Evolutionary conservation across 2,888 invertebrate species (phyloP), one percentile per base, ranked within the genome.

Genomic region (Nymphalis polychloros): DNA sequence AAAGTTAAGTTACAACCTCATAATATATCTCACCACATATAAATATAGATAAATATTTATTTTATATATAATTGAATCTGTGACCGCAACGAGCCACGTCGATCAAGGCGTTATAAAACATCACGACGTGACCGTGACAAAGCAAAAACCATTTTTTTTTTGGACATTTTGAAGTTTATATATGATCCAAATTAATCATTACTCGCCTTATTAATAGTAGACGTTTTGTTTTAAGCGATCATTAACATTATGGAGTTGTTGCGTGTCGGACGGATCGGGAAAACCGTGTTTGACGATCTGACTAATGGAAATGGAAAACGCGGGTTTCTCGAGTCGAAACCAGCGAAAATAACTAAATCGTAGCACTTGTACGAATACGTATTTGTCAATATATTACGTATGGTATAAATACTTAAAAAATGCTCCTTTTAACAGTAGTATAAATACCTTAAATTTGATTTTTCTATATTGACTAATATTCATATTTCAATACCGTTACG

Each of bases 161-260:
- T n/a, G 17, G 35, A 53, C 55, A 35, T 7, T 31, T 5, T 31
- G 62, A 61, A 62, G 47, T 62, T 46, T 63, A 68, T 52, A 49
- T 59, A 70, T 68, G 64, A 47, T 55, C 68, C 23, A 31, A 70
- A 70, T 70, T 47, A 52, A 35, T 70, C 70, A 70, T 52, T 59
- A n/a, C 23, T 57, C 57, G 48, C 8, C 27, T 60, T 62, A 70
- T 70, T 64, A 68, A 64, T 61, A 47, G 59, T 49, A 31, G 64
- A 64, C 62, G 67, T 70, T 63, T 52, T 61, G 53, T 61, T 46
- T 20, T 48, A 60, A 31, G 49, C 20, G 50, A 61, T 50, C 67
- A 70, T 70, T 64, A 64, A 67, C 47, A 57, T 47, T 31, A 16
- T n/a, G 19, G 35, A 41, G 41, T 41, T 19, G 35, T 57, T 57